Percentiles rank a stretch among this genome's conserved stretches.
These are phyloP conservation scores for Beaufortia kweichowensis DNA, from an alignment of 2,113 vertebrate species.

Conservation along the genomic window DNA sequence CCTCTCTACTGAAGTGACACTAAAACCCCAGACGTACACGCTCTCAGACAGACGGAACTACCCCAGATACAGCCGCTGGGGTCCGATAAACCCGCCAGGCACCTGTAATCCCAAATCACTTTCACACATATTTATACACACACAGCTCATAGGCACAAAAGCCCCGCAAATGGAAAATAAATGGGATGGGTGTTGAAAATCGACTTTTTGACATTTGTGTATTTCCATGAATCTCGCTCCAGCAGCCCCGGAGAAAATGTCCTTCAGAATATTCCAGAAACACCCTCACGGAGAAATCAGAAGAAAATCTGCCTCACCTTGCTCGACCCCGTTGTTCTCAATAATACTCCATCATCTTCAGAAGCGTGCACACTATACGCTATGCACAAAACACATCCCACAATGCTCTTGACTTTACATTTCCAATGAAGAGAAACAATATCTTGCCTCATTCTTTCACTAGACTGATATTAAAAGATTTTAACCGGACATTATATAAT, in stretches of 20 bases:
- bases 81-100: conserved; percentile 45
- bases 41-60: conserved; percentile 33
- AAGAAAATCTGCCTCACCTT: background rate
- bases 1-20: conserved; percentile 1
- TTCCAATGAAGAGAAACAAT: too few species aligned
- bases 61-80: conserved; percentile 32
- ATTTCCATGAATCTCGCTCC: conserved; percentile 28
- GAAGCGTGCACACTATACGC: too few species aligned
- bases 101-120: conserved; percentile 52
- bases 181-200: conserved; percentile 38
- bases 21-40: conserved; percentile 14
- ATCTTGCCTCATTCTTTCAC: too few species aligned
- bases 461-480: too few species aligned
- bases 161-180: conserved; percentile 30
- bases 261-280: background rate
- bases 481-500: too few species aligned
- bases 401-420: too few species aligned
- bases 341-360: background rate
- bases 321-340: background rate
- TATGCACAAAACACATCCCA: too few species aligned
- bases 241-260: background rate
- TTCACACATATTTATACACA: conserved; percentile 45
- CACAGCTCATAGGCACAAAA: conserved; percentile 22
- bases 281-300: background rate
- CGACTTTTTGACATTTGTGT: conserved; percentile 38